Evolutionary conservation across 2,113 vertebrate genomes (phyloP).

Genomic region (Rhinolophus ferrumequinum): DNA sequence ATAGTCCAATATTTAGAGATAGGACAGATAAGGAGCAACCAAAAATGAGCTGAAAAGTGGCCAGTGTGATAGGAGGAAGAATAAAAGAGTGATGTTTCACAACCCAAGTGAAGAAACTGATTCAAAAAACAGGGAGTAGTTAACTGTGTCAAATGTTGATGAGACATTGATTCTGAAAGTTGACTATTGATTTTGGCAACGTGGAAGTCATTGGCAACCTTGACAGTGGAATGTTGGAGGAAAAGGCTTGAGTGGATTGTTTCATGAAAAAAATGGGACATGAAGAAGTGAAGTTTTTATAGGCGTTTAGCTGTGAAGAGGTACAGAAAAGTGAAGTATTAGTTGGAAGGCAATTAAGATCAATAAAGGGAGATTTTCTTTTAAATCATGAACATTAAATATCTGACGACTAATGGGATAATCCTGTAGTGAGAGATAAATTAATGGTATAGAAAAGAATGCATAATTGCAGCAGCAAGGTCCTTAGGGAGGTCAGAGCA

Average conservation of each 20-base stretch:
- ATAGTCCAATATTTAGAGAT: neutral
- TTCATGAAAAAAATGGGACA: constrained; percentile 19
- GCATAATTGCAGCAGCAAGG: neutral
- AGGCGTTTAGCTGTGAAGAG: neutral
- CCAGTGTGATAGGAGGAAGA: neutral
- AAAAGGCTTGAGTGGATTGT: constrained; percentile 29
- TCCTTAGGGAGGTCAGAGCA: neutral
- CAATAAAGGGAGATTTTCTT: constrained; percentile 19
- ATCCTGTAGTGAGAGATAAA: neutral
- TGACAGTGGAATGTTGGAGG: constrained; percentile 22
- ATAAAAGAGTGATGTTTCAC: neutral
- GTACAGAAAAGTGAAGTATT: constrained; percentile 22
- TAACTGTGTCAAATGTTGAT: constrained; percentile 2
- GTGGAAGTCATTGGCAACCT: neutral
- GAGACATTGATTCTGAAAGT: constrained; percentile 44
- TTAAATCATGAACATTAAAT: constrained; percentile 15
- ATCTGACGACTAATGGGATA: constrained; percentile 10
- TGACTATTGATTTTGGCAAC: constrained; percentile 55
- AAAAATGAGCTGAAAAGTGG: neutral
- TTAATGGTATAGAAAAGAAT: neutral
- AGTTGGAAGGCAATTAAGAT: neutral
- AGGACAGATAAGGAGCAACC: neutral
- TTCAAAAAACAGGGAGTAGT: neutral
- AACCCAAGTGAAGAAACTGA: constrained; percentile 32
- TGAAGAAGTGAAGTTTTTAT: neutral